Conservation (phyloP, 2,797 vertebrate species). For the Tinamus major region DNA sequence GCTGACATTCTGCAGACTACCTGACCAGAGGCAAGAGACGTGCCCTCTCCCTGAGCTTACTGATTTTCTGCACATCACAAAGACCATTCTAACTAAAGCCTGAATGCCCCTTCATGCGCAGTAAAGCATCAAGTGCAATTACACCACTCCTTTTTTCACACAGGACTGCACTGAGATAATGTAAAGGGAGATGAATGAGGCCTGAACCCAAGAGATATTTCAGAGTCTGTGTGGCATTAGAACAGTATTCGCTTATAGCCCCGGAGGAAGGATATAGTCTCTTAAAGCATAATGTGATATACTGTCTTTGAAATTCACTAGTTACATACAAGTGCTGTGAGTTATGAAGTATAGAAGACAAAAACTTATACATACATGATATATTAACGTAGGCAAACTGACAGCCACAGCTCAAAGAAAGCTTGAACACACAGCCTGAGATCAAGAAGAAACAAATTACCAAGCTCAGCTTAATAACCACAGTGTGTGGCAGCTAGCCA, state of each 20-base stretch:
- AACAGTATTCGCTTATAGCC: constrained; percentile 22
- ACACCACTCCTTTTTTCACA: background rate
- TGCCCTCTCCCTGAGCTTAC: background rate
- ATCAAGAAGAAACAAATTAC: constrained; percentile 47
- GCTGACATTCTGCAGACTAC: background rate
- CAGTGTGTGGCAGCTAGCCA: constrained; percentile 33
- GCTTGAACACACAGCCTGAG: background rate
- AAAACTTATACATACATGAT: background rate
- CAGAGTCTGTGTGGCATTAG: constrained; percentile 35
- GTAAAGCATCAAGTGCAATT: constrained; percentile 23
- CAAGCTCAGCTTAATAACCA: constrained; percentile 30
- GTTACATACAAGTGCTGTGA: constrained; percentile 30
- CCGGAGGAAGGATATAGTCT: constrained; percentile 43
- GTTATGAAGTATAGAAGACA: constrained; percentile 48
- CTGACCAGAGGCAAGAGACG: background rate
- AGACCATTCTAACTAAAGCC: background rate
- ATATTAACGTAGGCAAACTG: constrained; percentile 34
- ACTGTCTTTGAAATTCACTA: constrained; percentile 52
- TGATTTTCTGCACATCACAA: background rate
- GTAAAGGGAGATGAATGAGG: constrained; percentile 46
- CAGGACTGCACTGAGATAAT: constrained; percentile 17
- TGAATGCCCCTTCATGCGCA: background rate
- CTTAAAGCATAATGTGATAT: constrained; percentile 29
- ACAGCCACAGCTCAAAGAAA: constrained; percentile 20
- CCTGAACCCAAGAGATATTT: constrained; percentile 60